Conservation (phyloP, 92 coral and sea anemone species). For the Phymanthus crucifer region DNA sequence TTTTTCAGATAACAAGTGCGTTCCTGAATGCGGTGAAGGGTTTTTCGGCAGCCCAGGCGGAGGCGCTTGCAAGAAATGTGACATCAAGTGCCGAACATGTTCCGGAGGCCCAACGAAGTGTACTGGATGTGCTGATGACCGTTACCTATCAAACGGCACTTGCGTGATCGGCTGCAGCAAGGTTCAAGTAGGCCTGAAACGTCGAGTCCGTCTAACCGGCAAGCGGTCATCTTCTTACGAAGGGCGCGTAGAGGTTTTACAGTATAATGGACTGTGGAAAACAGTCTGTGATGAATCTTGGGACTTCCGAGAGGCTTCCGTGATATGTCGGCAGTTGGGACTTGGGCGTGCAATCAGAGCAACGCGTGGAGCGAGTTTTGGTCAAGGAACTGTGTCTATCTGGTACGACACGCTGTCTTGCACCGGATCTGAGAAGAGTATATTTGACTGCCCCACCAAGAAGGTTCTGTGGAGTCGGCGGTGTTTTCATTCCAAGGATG, state of each 20-base stretch:
- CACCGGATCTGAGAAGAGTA: slow-evolving; percentile 54
- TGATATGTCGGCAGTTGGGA: slow-evolving; percentile 72
- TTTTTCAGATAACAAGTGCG: slow-evolving; percentile 61
- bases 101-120: slow-evolving; percentile 59
- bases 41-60: slow-evolving; percentile 64
- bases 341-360: slow-evolving; percentile 68
- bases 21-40: slow-evolving; percentile 69
- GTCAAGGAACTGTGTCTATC: slow-evolving; percentile 61
- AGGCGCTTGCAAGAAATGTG: slow-evolving; percentile 65
- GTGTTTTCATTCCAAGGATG: slow-evolving; percentile 80
- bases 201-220: slow-evolving; percentile 68
- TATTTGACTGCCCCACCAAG: slow-evolving; percentile 63
- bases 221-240: slow-evolving; percentile 52
- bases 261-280: slow-evolving; percentile 39
- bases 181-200: slow-evolving; percentile 46
- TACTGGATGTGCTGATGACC: slow-evolving; percentile 65
- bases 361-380: slow-evolving; percentile 55
- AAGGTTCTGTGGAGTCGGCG: slow-evolving; percentile 48
- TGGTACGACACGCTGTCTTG: slow-evolving; percentile 64
- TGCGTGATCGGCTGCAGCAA: slow-evolving; percentile 56
- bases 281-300: slow-evolving; percentile 74
- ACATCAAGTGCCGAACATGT: slow-evolving; percentile 76
- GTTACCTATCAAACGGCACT: slow-evolving; percentile 41
- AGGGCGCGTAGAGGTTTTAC: slow-evolving; percentile 74
- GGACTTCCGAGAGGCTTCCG: slow-evolving; percentile 81